Evolutionary conservation across 1,140 invertebrate genomes (phyloP), one percentile per base, ranked within the genome.

Genomic region (Apis dorsata): DNA sequence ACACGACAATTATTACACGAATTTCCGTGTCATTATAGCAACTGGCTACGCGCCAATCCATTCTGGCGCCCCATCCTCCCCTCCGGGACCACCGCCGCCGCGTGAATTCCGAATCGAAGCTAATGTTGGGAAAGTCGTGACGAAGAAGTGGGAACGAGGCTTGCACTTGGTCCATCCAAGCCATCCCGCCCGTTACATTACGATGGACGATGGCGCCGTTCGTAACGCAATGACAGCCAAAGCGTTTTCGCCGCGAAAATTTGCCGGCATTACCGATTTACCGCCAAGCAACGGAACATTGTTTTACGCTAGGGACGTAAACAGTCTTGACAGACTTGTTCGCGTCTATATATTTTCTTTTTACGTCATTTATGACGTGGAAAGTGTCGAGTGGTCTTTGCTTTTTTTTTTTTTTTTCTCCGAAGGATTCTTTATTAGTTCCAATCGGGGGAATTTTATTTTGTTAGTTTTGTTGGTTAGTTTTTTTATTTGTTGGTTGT

Each of bases 201-300:
- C 62, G 62, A 62, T 79, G n/a, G 55, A 70, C 19, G 34, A 34
- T 34, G 65, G 19, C 21, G 78, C 63, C 19, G 78, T 49, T 70
- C n/a, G 24, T 49, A 53, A 17, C 13, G 44, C 78, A 51, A 62
- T 55, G 44, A 73, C 71, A 73, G 44, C 11, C 24, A 10, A 1
- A 13, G 49, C 15, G 71, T 78, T 79, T 13, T 76, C 81, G 51
- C 49, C 24, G 76, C 17, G 69, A 65, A 72, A 83, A 86, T 83
- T 63, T 53, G 72, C 73, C 9, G 65, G 19, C 71, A 85, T 86
- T 86, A 87, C 68, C 73, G 76, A 81, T 63, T 86, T 72, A 73
- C 72, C 76, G 72, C 28, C 59, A 57, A 12, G n/a, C 63, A 76
- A 79, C 71, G 81, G 74, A 78, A 77, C 15, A 59, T 57, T 19